These are phyloP conservation scores for Falco concolor DNA, from an alignment of 2,797 vertebrate genomes.

Conservation along the genomic window DNA sequence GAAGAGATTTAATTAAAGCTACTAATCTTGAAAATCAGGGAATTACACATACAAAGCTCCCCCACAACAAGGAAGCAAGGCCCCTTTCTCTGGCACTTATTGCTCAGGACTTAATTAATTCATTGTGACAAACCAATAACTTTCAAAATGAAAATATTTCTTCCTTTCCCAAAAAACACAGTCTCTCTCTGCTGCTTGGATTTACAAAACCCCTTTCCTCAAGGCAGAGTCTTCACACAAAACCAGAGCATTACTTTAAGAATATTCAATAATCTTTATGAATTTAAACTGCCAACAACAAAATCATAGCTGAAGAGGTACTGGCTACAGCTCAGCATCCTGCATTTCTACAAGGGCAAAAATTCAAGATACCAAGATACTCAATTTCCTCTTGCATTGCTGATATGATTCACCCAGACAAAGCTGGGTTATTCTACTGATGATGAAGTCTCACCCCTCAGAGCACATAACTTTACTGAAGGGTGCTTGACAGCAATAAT, in stretches of 20 bases:
- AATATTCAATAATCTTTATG: background rate
- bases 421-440: no score
- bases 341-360: background rate
- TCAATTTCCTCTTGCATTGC: no score
- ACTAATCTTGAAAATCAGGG: background rate
- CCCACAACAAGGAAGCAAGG: background rate
- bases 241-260: background rate
- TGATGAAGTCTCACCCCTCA: background rate
- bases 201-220: background rate
- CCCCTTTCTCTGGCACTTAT: background rate
- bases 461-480: background rate
- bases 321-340: background rate
- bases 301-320: background rate
- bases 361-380: background rate
- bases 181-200: background rate
- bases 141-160: background rate
- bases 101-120: background rate
- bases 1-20: constrained; percentile 4
- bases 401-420: no score
- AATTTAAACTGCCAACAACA: background rate
- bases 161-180: background rate
- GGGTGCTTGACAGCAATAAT: background rate
- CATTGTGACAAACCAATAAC: background rate
- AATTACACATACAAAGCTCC: background rate
- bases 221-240: background rate